Base-by-base conservation (phyloP, 2,888 invertebrate species). In the Drosophila acutilabella region DNA sequence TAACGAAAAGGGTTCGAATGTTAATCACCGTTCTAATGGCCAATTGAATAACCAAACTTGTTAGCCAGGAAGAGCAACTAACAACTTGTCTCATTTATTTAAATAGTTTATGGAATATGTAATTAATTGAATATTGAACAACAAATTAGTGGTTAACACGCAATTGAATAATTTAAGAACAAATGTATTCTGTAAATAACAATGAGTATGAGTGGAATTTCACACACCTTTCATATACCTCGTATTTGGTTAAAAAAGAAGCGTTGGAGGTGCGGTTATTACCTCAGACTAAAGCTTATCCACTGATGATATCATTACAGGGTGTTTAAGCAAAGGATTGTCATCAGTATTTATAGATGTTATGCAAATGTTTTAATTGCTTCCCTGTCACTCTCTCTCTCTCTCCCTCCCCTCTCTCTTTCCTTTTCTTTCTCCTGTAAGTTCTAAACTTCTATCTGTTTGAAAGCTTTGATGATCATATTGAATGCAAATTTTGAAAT, bases 231-330 rank as follows among this genome's bases (percentile, higher is more conserved):
- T 50, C 14, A 30, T 42, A 50, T 30, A 30, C 30, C 30, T 30
- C 30, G 30, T 30, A 26, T 14, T 30, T 40, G 40, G 1, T 41
- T 38, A 8, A 54, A 6, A 26, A 30, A 58, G 42, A 70, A 57
- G 38, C 13, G 33, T 38, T 56, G 53, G n/a, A 45, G 74, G 68
- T 58, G 78, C 18, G 78, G 18, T 45, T 51, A 41, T 66, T 66
- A 41, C 38, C 45, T 56, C 36, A 51, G 16, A 18, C 20, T 47
- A 14, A n/a, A 23, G 16, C 48, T 48, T 30, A 33, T 48, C 48
- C 16, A 18, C 11, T 73, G 75, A 78, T 75, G 73, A 75, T 68
- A 68, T 77, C 75, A 78, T 78, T 64, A 68, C 33, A 52, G 47
- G 62, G 47, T 56, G 47, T 47, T 45, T 41, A 33, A 30, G 13